Evolutionary conservation across 2,113 vertebrate genomes (phyloP).

Genomic region (Cinclus mexicanus): DNA sequence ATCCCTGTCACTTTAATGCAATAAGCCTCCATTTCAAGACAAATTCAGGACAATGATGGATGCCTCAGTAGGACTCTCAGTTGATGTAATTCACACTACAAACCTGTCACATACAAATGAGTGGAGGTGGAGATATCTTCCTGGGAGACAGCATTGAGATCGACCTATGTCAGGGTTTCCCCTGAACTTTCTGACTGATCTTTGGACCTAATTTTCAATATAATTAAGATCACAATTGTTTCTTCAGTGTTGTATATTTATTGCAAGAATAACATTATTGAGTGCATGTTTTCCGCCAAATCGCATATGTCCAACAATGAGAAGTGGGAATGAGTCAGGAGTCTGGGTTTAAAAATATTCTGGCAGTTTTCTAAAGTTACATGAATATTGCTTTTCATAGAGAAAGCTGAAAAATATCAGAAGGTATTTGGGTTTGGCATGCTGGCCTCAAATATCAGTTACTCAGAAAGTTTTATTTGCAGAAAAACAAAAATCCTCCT

Average conservation of each 20-base stretch:
- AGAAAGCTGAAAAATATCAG: neutral
- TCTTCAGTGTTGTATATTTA: neutral
- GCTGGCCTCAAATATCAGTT: neutral
- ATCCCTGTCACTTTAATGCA: neutral
- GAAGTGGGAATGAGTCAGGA: neutral
- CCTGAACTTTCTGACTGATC: neutral
- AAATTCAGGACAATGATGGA: neutral
- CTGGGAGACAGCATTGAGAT: neutral
- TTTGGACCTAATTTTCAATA: neutral
- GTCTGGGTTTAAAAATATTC: slow-evolving; percentile 6
- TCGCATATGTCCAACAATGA: neutral
- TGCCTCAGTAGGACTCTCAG: neutral
- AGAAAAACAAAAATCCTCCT: neutral
- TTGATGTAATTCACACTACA: neutral
- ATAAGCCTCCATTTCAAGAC: neutral
- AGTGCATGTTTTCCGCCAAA: neutral
- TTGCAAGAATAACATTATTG: neutral
- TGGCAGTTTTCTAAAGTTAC: neutral
- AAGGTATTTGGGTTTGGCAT: neutral
- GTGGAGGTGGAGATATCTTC: neutral
- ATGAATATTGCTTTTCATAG: neutral
- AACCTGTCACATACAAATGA: neutral
- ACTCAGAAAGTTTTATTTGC: neutral
- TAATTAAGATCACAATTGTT: neutral
- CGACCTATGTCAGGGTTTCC: neutral